Evolutionary conservation across 1,140 invertebrate species (phyloP), one percentile per base, ranked within the genome.

Genomic region (Himalopsyche phryganea): DNA sequence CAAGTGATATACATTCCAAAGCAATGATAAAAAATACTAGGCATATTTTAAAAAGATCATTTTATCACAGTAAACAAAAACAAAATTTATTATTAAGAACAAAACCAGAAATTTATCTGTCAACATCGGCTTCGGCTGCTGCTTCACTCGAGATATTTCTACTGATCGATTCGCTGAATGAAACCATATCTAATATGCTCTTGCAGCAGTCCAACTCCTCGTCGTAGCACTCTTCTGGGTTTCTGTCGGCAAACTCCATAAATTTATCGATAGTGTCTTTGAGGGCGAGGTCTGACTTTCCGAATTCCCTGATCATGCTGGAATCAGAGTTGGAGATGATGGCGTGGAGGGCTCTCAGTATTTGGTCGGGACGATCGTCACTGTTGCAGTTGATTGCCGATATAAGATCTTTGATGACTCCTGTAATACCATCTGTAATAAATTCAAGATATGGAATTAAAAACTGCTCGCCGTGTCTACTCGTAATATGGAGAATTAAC

Each of bases 211-310:
- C 28, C 2, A 57, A 15, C 9, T 57, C 54, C 10, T 57, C 54
- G 1, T 14, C n/a, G 19, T 41, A 47, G 13, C 41, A 14, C 2
- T n/a, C 47, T 3, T 17, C 47, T 20, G 4, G 28, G 42, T 55
- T 32, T 6, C 28, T 23, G 20, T 47, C 19, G 44, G 42, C 32
- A 5, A 17, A 55, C 0, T 23, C 14, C 38, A 49, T 69, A 52
- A 11, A 67, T 51, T 51, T 72, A 63, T 20, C 72, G 36, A 55
- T 33, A 1, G 66, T 51, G 1, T 63, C 65, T 60, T 66, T 66
- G 6, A 75, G 65, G 17, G 59, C 61, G 0, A 69, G 14, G 0
- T 17, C 20, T 0, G 71, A 68, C 38, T 71, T 67, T 14, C 51
- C 47, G 46, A 65, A 71, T 33, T 52, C 38, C 0, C 45, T 32